Evolutionary conservation across 2,888 invertebrate species (phyloP).

Genomic region (Agrilus biguttatus): DNA sequence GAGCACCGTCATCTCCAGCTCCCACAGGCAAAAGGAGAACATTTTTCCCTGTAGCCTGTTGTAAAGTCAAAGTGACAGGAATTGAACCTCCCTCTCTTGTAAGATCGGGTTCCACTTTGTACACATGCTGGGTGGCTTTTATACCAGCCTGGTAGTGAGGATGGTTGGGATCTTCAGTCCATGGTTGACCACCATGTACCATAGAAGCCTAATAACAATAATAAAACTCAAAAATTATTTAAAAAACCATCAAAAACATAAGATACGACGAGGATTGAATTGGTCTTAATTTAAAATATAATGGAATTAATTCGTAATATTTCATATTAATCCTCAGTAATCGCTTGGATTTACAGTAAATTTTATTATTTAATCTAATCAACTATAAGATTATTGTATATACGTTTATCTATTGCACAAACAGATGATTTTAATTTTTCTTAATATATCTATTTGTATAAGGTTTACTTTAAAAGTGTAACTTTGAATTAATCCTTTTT

Average conservation of each 20-base stretch:
- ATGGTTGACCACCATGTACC: conserved; percentile 68
- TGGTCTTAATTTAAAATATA: no score
- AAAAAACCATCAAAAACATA: no score
- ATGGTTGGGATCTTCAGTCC: conserved; percentile 87
- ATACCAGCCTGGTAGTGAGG: conserved; percentile 85
- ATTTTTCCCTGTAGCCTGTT: conserved; percentile 84
- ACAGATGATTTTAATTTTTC: no score
- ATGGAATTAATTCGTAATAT: no score
- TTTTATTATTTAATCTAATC: not conserved
- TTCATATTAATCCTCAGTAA: no score
- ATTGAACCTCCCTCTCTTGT: conserved; percentile 97
- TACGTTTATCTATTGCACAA: no score
- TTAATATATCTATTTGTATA: no score
- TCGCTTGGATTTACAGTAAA: no score
- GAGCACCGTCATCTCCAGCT: conserved; percentile 92
- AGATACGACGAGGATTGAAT: no score
- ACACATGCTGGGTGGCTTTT: conserved; percentile 69
- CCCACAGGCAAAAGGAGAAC: conserved; percentile 92
- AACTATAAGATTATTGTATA: not conserved
- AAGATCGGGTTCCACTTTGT: conserved; percentile 81
- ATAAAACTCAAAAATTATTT: conserved; percentile 8
- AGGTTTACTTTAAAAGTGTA: no score
- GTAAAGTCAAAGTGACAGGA: conserved; percentile 87
- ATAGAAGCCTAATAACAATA: conserved; percentile 24
- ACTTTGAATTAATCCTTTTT: no score